Evolutionary conservation across 1,140 invertebrate species (phyloP).

Genomic region (Panagrolaimus sp.): DNA sequence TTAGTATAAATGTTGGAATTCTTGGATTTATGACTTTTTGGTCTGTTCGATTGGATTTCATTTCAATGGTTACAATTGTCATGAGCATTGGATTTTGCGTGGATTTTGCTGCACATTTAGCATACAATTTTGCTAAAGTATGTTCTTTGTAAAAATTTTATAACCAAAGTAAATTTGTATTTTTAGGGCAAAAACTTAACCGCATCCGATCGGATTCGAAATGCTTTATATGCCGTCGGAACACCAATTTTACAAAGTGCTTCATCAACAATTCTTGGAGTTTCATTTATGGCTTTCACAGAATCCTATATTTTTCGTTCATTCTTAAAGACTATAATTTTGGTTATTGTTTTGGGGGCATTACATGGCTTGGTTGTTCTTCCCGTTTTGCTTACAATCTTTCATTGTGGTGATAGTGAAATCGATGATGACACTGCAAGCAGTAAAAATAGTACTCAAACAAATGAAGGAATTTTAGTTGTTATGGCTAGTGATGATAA

Average conservation of each 20-base stretch:
- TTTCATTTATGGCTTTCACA: slow-evolving; percentile 77
- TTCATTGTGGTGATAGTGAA: slow-evolving; percentile 7
- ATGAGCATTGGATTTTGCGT: slow-evolving; percentile 98
- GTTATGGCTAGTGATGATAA: slow-evolving; percentile 6
- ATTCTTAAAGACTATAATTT: slow-evolving; percentile 94
- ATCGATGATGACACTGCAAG: neutral
- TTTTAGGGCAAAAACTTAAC: slow-evolving; percentile 64
- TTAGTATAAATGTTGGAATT: slow-evolving; percentile 87
- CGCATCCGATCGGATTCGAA: slow-evolving; percentile 66
- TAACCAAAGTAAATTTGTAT: slow-evolving; percentile 62
- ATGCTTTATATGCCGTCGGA: slow-evolving; percentile 80
- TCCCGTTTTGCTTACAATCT: slow-evolving; percentile 72
- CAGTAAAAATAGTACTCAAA: neutral
- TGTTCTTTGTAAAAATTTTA: slow-evolving; percentile 16
- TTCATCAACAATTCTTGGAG: slow-evolving; percentile 81
- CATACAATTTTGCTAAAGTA: slow-evolving; percentile 79
- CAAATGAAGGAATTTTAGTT: neutral
- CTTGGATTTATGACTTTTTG: slow-evolving; percentile 93
- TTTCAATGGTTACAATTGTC: slow-evolving; percentile 92
- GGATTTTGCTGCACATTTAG: slow-evolving; percentile 92
- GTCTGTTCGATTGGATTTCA: slow-evolving; percentile 87
- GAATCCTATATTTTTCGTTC: slow-evolving; percentile 94
- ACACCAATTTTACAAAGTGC: slow-evolving; percentile 85
- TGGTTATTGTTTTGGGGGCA: slow-evolving; percentile 76
- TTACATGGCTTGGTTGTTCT: slow-evolving; percentile 61